phyloP scores from a whole-genome alignment of 2,113 vertebrate species.

The Ellobius talpinus region DNA sequence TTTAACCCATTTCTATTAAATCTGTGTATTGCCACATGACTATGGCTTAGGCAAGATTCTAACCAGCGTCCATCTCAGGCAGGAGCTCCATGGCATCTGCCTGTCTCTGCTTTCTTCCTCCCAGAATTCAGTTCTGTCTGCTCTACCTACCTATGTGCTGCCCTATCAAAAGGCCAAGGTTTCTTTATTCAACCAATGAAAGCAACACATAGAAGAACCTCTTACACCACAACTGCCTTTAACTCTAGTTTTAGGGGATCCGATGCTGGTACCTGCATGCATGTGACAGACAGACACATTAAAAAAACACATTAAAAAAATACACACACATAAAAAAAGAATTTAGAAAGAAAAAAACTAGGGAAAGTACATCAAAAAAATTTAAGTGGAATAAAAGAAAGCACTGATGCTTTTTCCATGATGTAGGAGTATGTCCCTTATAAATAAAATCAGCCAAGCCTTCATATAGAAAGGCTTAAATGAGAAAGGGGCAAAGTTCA shows the following conservation, averaged over 20 bases:
- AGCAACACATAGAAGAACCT: too few species aligned
- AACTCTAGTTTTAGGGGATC: background rate
- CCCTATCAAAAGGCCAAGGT: too few species aligned
- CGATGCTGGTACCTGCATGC: background rate
- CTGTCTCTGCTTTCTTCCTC: too few species aligned
- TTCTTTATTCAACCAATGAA: too few species aligned
- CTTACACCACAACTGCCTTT: background rate
- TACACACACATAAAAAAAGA: too few species aligned
- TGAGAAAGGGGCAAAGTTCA: background rate
- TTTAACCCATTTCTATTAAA: too few species aligned
- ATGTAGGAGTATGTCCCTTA: background rate
- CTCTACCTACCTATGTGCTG: too few species aligned
- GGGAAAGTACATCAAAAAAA: constrained; percentile 24
- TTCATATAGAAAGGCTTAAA: constrained; percentile 22
- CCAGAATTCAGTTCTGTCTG: too few species aligned
- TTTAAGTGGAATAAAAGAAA: background rate
- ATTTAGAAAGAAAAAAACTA: background rate
- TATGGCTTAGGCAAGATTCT: too few species aligned
- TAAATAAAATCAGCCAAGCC: constrained; percentile 25
- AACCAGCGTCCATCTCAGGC: too few species aligned
- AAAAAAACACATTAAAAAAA: background rate
- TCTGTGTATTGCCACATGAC: too few species aligned
- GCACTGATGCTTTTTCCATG: constrained; percentile 3
- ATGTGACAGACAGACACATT: background rate
- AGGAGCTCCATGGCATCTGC: too few species aligned